Percentiles rank a stretch among this genome's conserved stretches.
These are phyloP conservation scores for Microtus ochrogaster DNA, from an alignment of 2,113 vertebrate genomes.

Conservation along the genomic window DNA sequence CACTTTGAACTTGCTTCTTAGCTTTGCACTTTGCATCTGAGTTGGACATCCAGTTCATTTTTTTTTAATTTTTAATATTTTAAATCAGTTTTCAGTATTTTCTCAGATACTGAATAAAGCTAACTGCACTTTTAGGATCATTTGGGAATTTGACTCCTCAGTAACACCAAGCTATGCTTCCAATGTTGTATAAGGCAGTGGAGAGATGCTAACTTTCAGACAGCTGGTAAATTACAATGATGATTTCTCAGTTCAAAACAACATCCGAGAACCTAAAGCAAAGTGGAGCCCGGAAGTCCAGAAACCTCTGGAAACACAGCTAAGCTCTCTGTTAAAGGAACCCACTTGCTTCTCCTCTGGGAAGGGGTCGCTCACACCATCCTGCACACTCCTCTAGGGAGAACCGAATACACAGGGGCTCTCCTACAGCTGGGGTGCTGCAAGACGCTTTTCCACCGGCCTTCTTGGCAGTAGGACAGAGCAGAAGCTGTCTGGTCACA, in stretches of 20 bases:
- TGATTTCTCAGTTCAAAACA: constrained; percentile 60
- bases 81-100: constrained; percentile 25
- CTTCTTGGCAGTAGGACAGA: neutral
- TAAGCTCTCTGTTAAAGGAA: constrained; percentile 21
- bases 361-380: neutral
- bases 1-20: constrained; percentile 25
- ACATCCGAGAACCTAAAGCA: constrained; percentile 21
- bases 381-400: neutral
- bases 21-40: constrained; percentile 40
- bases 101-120: constrained; percentile 27
- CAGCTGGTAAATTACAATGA: constrained; percentile 53
- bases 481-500: neutral
- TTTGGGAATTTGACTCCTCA: constrained; percentile 68
- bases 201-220: constrained; percentile 63
- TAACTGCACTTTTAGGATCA: constrained; percentile 38
- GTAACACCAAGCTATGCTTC: constrained; percentile 35
- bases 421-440: neutral
- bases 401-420: neutral
- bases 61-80: constrained; percentile 4
- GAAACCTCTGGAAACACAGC: constrained; percentile 48
- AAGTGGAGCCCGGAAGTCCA: neutral
- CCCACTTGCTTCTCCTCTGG: constrained; percentile 9
- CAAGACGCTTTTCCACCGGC: neutral
- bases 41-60: constrained; percentile 13
- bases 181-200: neutral